These are phyloP conservation scores for Eupithecia exiguata DNA, from an alignment of 2,888 invertebrate species.

Conservation along the genomic window DNA sequence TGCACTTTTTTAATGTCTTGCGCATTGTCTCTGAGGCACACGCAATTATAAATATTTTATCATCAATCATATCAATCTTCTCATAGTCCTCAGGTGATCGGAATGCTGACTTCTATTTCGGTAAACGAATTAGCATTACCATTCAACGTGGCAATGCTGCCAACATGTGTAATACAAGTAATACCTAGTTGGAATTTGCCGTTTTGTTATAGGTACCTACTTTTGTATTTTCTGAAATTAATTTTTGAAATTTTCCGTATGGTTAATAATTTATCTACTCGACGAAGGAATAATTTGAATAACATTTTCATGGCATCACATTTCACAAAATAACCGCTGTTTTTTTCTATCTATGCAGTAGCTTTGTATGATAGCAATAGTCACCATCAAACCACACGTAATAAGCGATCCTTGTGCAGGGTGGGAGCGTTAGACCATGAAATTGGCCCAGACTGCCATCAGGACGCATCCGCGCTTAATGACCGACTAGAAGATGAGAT, in stretches of 20 bases:
- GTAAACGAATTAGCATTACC: no score
- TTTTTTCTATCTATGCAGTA: neutral
- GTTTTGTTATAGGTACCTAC: no score
- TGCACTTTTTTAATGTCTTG: no score
- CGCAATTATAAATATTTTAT: no score
- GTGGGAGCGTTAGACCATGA: slow-evolving; percentile 79
- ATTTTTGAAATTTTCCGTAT: neutral
- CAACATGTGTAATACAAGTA: no score
- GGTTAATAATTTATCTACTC: neutral
- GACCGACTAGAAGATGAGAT: slow-evolving; percentile 62
- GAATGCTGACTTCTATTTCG: no score
- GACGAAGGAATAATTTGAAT: neutral
- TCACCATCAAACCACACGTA: slow-evolving; percentile 54
- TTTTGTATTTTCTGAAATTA: no score
- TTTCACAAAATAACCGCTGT: neutral
- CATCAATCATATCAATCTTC: no score
- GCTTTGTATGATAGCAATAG: slow-evolving; percentile 44
- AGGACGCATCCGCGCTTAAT: slow-evolving; percentile 72
- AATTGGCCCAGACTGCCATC: slow-evolving; percentile 76
- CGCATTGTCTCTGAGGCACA: no score
- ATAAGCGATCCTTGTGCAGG: slow-evolving; percentile 62
- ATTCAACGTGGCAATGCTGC: no score
- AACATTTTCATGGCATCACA: neutral
- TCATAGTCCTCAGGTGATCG: no score
- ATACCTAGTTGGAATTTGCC: no score